Percentiles rank a stretch among this genome's conserved stretches.
phyloP scores from a whole-genome alignment of 2,113 vertebrate genomes.

The Lamprotornis superbus region DNA sequence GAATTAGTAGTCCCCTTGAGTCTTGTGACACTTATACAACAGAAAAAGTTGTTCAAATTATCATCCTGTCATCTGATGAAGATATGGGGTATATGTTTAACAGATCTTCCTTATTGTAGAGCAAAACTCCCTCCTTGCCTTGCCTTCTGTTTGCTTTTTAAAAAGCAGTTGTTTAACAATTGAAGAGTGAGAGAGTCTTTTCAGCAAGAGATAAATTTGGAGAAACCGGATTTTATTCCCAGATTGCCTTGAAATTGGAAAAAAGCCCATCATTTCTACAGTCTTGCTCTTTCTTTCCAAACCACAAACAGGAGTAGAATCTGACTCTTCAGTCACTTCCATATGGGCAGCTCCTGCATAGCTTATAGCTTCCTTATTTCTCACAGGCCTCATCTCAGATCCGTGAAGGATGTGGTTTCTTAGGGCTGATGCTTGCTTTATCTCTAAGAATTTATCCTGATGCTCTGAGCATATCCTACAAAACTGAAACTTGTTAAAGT shows the following conservation, averaged over 20 bases:
- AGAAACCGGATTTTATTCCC: not conserved
- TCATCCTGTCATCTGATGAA: slow-evolving; percentile 8
- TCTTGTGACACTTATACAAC: not conserved
- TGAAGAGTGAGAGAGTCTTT: not conserved
- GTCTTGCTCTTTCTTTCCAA: not conserved
- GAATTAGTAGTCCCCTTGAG: slow-evolving; percentile 7
- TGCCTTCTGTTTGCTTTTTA: not conserved
- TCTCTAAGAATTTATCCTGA: not conserved
- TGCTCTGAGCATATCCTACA: not conserved
- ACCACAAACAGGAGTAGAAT: not conserved
- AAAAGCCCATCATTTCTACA: not conserved
- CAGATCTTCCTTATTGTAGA: not conserved
- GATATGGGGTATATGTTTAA: not conserved
- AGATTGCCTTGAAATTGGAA: not conserved
- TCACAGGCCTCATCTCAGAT: not conserved
- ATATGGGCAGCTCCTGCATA: not conserved
- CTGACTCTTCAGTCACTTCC: not conserved
- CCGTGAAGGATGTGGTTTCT: not conserved
- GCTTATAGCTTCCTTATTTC: not conserved
- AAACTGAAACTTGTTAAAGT: not conserved
- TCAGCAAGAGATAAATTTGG: not conserved
- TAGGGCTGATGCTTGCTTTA: not conserved
- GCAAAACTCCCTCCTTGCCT: not conserved
- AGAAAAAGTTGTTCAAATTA: not conserved
- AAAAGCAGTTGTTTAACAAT: not conserved